Base-by-base conservation (phyloP, 2,113 vertebrate genomes). In the Brachyhypopomus occidentalis region DNA sequence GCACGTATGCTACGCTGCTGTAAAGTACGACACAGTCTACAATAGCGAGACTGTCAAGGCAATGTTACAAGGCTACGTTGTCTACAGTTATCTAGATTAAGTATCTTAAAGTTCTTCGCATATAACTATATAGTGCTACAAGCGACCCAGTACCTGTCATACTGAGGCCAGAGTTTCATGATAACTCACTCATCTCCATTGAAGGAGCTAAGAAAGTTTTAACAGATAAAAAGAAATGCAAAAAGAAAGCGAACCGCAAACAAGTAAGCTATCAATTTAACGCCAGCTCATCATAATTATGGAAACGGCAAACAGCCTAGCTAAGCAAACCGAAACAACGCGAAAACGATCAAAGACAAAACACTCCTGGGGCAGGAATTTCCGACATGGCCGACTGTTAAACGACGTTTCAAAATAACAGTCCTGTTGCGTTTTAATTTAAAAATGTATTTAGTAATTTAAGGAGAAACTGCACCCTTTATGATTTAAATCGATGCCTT, bases 81-180 rank as follows among this genome's bases (percentile, higher is more conserved):
- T 8, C 41, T 11, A 38, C n/a, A 30, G 30, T 30, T 30, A 30
- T 30, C 30, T 30, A 30, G 30, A 30, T 30, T 30, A 30, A 30
- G 30, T 30, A 30, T 30, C 30, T 30, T 30, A 58, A 4, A 36
- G 5, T 67, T n/a, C n/a, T 22, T 41, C 22, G 34, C 19, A 41
- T 36, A 5, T 25, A 16, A 22, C 23, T 55, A 52, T 7, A 23
- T 72, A 17, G 25, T 30, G 64, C 27, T 69, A 36, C 27, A 67
- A 56, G 38, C 25, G 19, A 12, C 17, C 3, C 30, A 17, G 87
- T 88, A 94, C 95, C 95, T 93, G 90, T 95, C 94, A 94, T 90
- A 87, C 81, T 93, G 92, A 89, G 89, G 63, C 78, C 94, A 89
- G 78, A 90, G 91, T 92, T 93, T 94, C 94, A 94, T 92, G 84